A percentile compares a stretch with the other conserved stretches of the same genome.
These are phyloP conservation scores for Lophura nycthemera DNA, from an alignment of 2,113 vertebrate genomes.

Conservation along the genomic window DNA sequence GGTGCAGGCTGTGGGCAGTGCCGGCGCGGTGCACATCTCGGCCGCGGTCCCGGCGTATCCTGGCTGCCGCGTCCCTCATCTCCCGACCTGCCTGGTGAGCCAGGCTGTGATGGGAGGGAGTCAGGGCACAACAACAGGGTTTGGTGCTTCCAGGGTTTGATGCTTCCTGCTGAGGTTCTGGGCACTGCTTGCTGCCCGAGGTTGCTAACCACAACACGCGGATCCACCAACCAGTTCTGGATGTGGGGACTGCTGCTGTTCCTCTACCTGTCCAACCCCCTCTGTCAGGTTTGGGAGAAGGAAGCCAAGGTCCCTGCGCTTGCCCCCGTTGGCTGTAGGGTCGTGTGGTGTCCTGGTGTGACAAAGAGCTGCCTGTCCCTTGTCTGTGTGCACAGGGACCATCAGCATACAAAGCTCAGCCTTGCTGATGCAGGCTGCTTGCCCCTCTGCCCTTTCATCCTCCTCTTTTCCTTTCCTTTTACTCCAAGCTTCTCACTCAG, in stretches of 20 bases:
- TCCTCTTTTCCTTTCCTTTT: neutral
- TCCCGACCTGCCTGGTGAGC: neutral
- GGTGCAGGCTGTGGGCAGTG: accelerated
- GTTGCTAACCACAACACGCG: neutral
- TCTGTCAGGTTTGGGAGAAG: neutral
- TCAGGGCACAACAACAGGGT: accelerated
- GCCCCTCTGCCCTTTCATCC: neutral
- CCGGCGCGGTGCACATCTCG: accelerated
- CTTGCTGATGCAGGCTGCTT: accelerated
- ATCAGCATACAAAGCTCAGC: neutral
- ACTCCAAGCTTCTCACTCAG: neutral
- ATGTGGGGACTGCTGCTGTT: accelerated
- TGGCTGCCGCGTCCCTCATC: too few relatives aligned
- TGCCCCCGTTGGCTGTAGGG: neutral
- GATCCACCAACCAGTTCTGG: neutral
- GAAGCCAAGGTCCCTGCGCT: neutral
- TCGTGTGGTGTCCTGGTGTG: neutral
- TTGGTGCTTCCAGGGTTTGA: neutral
- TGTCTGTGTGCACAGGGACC: neutral
- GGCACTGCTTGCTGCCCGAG: too few relatives aligned
- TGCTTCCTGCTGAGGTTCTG: neutral
- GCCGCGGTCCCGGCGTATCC: neutral
- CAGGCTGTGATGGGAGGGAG: neutral
- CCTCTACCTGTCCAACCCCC: neutral
- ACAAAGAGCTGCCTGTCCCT: neutral